A percentile compares a stretch with the other conserved stretches of the same genome.
phyloP scores from a whole-genome alignment of 2,797 vertebrate genomes.

The Sebastes miniatus region DNA sequence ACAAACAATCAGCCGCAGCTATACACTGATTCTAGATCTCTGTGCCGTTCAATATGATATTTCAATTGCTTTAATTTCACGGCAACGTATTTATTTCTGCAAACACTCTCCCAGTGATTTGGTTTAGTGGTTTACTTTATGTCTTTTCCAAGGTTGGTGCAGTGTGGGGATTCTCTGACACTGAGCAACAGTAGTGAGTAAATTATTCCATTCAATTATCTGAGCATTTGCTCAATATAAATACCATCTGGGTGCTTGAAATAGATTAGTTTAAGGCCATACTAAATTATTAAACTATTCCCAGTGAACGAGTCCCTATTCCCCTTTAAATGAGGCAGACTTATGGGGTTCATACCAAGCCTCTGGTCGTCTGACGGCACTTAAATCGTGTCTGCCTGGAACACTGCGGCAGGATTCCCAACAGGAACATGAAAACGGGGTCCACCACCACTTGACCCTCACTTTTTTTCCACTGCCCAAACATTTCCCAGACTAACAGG shows the following conservation, averaged over 20 bases:
- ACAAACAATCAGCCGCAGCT: constrained; percentile 6
- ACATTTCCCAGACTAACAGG: constrained; percentile 50
- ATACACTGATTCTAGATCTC: constrained; percentile 29
- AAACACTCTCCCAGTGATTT: constrained; percentile 62
- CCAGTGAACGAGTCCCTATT: constrained; percentile 78
- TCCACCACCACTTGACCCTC: constrained; percentile 54
- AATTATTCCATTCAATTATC: constrained; percentile 84
- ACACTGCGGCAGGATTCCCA: constrained; percentile 49
- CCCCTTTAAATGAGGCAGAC: constrained; percentile 77
- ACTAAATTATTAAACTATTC: constrained; percentile 83
- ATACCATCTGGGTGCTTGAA: constrained; percentile 82
- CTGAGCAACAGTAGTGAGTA: constrained; percentile 75
- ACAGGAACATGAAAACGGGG: constrained; percentile 44
- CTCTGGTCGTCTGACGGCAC: constrained; percentile 52
- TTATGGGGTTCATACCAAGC: constrained; percentile 68
- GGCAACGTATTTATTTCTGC: constrained; percentile 40
- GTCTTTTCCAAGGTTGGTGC: constrained; percentile 63
- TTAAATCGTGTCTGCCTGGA: constrained; percentile 51
- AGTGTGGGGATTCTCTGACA: constrained; percentile 65
- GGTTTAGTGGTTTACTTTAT: constrained; percentile 60
- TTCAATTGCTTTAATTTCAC: constrained; percentile 58
- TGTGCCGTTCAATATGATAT: constrained; percentile 25
- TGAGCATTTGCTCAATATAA: constrained; percentile 82
- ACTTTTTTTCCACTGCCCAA: constrained; percentile 38
- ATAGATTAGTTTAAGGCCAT: constrained; percentile 84